phyloP scores from a whole-genome alignment of 1,140 invertebrate genomes.

The Temnothorax longispinosus region DNA sequence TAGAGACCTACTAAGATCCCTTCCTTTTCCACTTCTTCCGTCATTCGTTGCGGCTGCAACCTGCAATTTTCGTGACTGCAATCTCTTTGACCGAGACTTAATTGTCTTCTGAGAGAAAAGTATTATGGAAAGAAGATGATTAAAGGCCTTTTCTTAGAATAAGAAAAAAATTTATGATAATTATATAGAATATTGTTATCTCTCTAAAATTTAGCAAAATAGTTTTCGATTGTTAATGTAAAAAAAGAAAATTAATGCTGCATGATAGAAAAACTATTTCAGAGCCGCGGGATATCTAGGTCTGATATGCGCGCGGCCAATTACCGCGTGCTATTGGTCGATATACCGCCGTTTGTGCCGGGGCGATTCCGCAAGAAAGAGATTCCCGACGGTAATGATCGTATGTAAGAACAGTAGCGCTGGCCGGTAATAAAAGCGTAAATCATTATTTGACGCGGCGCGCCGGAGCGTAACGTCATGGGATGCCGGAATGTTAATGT shows the following conservation, averaged over 20 bases:
- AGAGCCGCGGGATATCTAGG: background rate
- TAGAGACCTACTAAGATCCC: constrained; percentile 74
- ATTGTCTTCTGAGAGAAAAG: constrained; percentile 46
- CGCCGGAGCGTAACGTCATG: constrained; percentile 57
- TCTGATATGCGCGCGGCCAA: constrained; percentile 33
- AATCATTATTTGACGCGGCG: constrained; percentile 57
- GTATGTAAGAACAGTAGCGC: constrained; percentile 55
- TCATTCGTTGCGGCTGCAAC: constrained; percentile 46
- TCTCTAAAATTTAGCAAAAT: background rate
- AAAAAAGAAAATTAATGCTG: background rate
- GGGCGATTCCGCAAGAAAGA: constrained; percentile 47
- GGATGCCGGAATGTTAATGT: constrained; percentile 57
- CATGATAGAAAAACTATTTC: constrained; percentile 5
- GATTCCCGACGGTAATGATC: constrained; percentile 46
- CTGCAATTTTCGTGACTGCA: constrained; percentile 76
- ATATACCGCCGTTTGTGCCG: constrained; percentile 23
- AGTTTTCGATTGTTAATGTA: background rate
- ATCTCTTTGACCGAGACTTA: constrained; percentile 66
- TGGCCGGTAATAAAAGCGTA: constrained; percentile 63
- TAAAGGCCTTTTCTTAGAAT: background rate
- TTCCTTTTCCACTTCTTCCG: constrained; percentile 74
- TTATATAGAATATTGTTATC: background rate
- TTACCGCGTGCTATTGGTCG: constrained; percentile 33
- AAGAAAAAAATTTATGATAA: background rate
- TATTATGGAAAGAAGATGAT: constrained; percentile 11